phyloP scores from a whole-genome alignment of 1,140 invertebrate genomes.

The Thalassaphorura encarpata region DNA sequence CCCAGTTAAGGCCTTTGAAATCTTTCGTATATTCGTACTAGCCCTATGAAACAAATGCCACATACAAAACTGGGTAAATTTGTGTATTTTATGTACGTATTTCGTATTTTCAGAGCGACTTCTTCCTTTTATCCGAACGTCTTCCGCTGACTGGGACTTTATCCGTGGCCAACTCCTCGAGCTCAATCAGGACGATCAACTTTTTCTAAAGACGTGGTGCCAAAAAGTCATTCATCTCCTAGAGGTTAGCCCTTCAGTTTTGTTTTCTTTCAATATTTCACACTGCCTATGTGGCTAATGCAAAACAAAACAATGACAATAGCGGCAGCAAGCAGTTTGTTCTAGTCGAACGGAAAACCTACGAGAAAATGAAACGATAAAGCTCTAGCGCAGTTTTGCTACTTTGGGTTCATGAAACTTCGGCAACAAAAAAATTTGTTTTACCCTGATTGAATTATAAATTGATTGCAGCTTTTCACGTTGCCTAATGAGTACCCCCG shows the following conservation, averaged over 20 bases:
- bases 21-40: no score
- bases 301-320: neutral
- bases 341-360: neutral
- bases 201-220: conserved; percentile 28
- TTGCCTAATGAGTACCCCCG: no score
- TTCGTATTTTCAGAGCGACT: conserved; percentile 23
- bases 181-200: conserved; percentile 22
- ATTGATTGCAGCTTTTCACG: no score
- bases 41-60: no score
- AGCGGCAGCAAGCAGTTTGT: neutral
- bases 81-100: no score
- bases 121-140: conserved; percentile 26
- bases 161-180: conserved; percentile 28
- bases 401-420: neutral
- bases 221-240: conserved; percentile 28
- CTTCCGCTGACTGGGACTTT: conserved; percentile 31
- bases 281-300: neutral
- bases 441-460: no score
- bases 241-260: conserved; percentile 16
- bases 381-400: no score
- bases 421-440: neutral
- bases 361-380: neutral
- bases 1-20: no score
- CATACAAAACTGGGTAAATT: no score
- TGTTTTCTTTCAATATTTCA: neutral